Conservation (phyloP, 1,140 invertebrate genomes). For the Neelides sp. region DNA sequence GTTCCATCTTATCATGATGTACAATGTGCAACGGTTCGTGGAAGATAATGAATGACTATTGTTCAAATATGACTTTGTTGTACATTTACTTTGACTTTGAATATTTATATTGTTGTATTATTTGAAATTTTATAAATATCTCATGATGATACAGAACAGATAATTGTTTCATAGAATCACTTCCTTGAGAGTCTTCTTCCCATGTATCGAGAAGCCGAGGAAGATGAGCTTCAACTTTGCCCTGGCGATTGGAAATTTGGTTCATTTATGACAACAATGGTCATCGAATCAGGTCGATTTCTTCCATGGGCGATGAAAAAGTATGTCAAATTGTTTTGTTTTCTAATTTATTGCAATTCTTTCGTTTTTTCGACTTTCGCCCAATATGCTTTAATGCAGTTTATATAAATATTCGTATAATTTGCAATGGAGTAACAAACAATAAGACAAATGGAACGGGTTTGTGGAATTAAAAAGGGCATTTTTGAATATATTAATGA, state of each 20-base stretch:
- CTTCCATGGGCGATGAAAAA: constrained; percentile 58
- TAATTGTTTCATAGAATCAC: constrained; percentile 46
- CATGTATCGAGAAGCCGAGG: constrained; percentile 50
- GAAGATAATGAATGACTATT: no score
- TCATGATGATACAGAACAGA: background rate
- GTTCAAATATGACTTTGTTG: no score
- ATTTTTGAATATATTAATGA: constrained; percentile 1
- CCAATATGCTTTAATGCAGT: background rate
- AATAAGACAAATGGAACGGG: constrained; percentile 11
- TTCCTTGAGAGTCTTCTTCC: constrained; percentile 61
- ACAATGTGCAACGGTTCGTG: no score
- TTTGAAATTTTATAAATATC: no score
- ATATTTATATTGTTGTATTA: no score
- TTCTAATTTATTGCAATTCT: background rate
- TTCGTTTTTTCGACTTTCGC: no score
- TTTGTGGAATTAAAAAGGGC: constrained; percentile 9
- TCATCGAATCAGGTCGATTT: constrained; percentile 57
- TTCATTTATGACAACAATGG: constrained; percentile 59
- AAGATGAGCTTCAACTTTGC: constrained; percentile 54
- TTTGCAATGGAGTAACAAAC: background rate
- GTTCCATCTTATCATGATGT: no score
- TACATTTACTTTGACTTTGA: no score
- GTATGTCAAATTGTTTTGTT: constrained; percentile 34
- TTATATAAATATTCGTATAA: background rate
- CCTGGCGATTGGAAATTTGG: constrained; percentile 67